These are phyloP conservation scores for Formica exsecta DNA, from an alignment of 1,140 invertebrate species.

Conservation along the genomic window DNA sequence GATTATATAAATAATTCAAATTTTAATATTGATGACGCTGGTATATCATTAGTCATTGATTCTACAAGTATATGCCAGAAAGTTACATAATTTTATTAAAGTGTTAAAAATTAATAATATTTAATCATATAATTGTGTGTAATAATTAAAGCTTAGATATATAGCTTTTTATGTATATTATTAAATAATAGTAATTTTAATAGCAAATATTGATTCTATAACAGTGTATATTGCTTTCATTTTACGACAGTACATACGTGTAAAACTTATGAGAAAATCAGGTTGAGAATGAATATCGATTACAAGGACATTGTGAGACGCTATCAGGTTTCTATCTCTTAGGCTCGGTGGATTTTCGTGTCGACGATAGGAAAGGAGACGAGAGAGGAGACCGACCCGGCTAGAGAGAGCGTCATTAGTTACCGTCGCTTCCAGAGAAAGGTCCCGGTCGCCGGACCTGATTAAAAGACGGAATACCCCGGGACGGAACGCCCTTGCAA, in stretches of 20 bases:
- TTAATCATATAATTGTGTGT: background rate
- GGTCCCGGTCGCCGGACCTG: constrained; percentile 82
- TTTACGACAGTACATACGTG: background rate
- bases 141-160: constrained; percentile 4
- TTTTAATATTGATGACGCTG: background rate
- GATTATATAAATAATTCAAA: constrained; percentile 22
- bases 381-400: constrained; percentile 68
- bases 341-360: constrained; percentile 47
- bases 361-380: constrained; percentile 57
- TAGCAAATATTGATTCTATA: background rate
- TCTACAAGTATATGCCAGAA: background rate
- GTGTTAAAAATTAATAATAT: background rate
- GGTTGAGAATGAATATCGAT: constrained; percentile 20
- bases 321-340: constrained; percentile 35
- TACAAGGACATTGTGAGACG: background rate
- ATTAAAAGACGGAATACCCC: constrained; percentile 82
- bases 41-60: constrained; percentile 7
- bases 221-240: background rate
- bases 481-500: constrained; percentile 67
- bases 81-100: constrained; percentile 3
- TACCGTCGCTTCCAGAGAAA: constrained; percentile 82
- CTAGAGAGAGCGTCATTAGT: constrained; percentile 83
- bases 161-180: background rate
- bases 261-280: background rate
- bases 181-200: background rate